Base-by-base conservation (phyloP, 2,888 invertebrate species). In the Cheilosia grossa region DNA sequence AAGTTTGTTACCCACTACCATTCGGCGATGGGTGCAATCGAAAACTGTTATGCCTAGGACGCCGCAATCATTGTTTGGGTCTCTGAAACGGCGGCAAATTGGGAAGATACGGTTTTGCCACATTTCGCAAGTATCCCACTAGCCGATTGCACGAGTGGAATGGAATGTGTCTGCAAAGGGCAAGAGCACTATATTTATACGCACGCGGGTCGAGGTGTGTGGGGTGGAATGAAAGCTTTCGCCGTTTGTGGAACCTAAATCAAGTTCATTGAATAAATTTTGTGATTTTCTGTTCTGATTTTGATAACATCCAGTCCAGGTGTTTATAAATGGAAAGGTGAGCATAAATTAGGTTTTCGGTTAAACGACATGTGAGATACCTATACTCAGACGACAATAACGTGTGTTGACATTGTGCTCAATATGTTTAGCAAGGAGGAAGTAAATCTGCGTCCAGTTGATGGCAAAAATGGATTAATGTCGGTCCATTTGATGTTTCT, bases 11-110 rank as follows among this genome's bases (percentile, higher is more conserved):
- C 9, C 37, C 61, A 75, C 66, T 44, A 80, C 85, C 85, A 44
- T 66, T 51, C 85, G 17, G 61, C 42, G 67, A 54, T 47, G 59
- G 40, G 44, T 66, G 67, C 75, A 33, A 67, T 72, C 67, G 66
- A 63, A 75, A 81, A 85, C 85, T 85, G 85, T 63, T 66, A 56
- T 61, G 72, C 72, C 74, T 54, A 67, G 75, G 67, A 85, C 17
- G 56, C 61, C 75, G 80, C 59, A 56, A 67, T 72, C 66, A 61
- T 69, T 74, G 72, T 77, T 85, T 77, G 70, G 70, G 72, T 81
- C 75, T 51, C 51, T 49, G 69, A 73, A 73, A 63, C 24, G 61
- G 85, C 74, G 75, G 80, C 79, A 74, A 47, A 47, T 19, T 37
- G 21, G 40, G 10, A 17, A 40, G 53, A n/a, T 42, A n/a, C 21